Percentiles rank a stretch among this genome's conserved stretches.
Evolutionary conservation across 1,140 invertebrate species (phyloP).

Genomic region (Drosophila pachea): DNA sequence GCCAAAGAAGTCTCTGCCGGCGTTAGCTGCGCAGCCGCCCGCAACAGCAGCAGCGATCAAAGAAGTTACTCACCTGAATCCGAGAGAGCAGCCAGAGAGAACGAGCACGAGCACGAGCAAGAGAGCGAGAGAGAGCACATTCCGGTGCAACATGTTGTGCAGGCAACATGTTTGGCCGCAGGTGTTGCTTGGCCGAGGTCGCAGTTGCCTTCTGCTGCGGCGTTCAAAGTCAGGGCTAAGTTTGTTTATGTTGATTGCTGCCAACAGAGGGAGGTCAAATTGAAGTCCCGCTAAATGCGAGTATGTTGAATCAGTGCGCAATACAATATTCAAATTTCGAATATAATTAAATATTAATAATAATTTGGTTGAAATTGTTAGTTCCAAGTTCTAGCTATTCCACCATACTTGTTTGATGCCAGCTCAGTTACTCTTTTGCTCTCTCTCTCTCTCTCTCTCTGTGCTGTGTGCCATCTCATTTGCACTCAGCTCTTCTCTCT

Average conservation of each 20-base stretch:
- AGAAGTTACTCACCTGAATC: slow-evolving; percentile 42
- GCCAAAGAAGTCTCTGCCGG: slow-evolving; percentile 46
- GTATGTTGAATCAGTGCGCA: neutral
- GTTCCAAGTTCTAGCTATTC: slow-evolving; percentile 26
- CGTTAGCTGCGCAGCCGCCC: slow-evolving; percentile 35
- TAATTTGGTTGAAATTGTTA: slow-evolving; percentile 1
- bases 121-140: too few species aligned
- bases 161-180: slow-evolving; percentile 56
- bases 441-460: slow-evolving; percentile 18
- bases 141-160: slow-evolving; percentile 49
- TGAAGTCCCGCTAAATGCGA: neutral
- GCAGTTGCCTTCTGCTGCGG: slow-evolving; percentile 24
- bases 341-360: neutral
- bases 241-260: slow-evolving; percentile 50
- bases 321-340: too few species aligned
- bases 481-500: neutral
- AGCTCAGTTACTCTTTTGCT: slow-evolving; percentile 28
- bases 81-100: slow-evolving; percentile 2
- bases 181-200: slow-evolving; percentile 59
- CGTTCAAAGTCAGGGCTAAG: slow-evolving; percentile 78
- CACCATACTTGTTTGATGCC: slow-evolving; percentile 62
- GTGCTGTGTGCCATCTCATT: slow-evolving; percentile 17
- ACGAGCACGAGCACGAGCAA: slow-evolving; percentile 4
- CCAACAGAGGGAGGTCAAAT: neutral
- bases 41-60: slow-evolving; percentile 37